Evolutionary conservation across 2,888 invertebrate species (phyloP).

Genomic region (Luffia ferchaultella): DNA sequence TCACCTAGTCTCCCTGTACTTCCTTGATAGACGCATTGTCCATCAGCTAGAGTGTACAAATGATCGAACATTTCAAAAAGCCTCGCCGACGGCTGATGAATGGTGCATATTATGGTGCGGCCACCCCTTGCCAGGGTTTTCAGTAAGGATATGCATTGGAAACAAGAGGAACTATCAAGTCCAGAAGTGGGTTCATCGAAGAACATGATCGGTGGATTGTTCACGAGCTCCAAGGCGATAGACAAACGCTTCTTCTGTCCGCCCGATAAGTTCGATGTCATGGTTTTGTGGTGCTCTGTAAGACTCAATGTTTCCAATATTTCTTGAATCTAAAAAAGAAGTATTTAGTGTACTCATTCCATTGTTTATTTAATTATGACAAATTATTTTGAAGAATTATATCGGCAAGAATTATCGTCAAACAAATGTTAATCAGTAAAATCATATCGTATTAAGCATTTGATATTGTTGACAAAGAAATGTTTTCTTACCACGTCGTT

Average conservation of each 20-base stretch:
- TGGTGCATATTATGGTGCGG: slow-evolving; percentile 93
- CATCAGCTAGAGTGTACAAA: slow-evolving; percentile 91
- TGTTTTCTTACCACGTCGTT: slow-evolving; percentile 86
- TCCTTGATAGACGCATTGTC: slow-evolving; percentile 95
- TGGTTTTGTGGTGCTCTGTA: slow-evolving; percentile 85
- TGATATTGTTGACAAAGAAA: too few species aligned
- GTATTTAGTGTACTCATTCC: too few species aligned
- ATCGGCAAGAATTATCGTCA: too few species aligned
- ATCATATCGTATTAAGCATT: too few species aligned
- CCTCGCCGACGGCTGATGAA: slow-evolving; percentile 96
- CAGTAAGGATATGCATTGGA: slow-evolving; percentile 89
- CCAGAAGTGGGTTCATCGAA: slow-evolving; percentile 98
- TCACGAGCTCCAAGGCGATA: slow-evolving; percentile 92
- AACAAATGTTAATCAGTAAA: too few species aligned
- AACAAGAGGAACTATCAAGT: slow-evolving; percentile 93
- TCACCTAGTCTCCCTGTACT: slow-evolving; percentile 85
- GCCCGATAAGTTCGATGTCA: slow-evolving; percentile 91
- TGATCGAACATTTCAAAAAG: slow-evolving; percentile 97
- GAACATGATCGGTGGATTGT: slow-evolving; percentile 97
- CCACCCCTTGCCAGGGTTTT: slow-evolving; percentile 91
- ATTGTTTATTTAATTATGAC: slow-evolving; percentile 4
- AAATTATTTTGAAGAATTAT: slow-evolving; percentile 4
- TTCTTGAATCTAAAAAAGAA: slow-evolving; percentile 81
- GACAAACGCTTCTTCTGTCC: slow-evolving; percentile 95
- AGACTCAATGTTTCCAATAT: slow-evolving; percentile 90